These are phyloP conservation scores for Sparus aurata DNA, from an alignment of 2,797 vertebrate genomes.

Conservation along the genomic window DNA sequence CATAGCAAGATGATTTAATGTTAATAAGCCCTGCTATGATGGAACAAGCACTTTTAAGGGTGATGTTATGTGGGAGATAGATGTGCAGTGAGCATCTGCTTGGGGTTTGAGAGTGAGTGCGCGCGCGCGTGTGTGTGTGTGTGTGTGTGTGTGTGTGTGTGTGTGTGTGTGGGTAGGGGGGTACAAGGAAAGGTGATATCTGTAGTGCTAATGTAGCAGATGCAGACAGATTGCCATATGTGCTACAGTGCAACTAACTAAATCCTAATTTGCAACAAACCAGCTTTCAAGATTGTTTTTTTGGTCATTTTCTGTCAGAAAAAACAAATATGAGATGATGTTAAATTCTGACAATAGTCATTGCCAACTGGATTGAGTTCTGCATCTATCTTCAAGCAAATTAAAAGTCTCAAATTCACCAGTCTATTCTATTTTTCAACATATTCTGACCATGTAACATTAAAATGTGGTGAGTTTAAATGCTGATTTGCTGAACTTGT, in stretches of 20 bases:
- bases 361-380: conserved; percentile 8
- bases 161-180: conserved; percentile 19
- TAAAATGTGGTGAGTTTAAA: not conserved
- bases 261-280: conserved; percentile 49
- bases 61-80: conserved; percentile 72
- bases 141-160: not conserved
- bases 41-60: conserved; percentile 69
- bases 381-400: conserved; percentile 17
- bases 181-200: conserved; percentile 56
- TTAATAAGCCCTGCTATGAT: conserved; percentile 68
- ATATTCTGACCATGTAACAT: not conserved
- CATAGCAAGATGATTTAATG: conserved; percentile 68
- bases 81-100: conserved; percentile 68
- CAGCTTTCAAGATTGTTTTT: conserved; percentile 10
- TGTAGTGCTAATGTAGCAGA: conserved; percentile 57
- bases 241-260: conserved; percentile 26
- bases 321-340: not conserved
- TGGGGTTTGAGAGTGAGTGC: conserved; percentile 10
- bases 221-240: conserved; percentile 48
- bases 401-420: not conserved
- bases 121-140: conserved; percentile 9
- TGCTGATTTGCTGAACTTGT: conserved; percentile 25
- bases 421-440: not conserved
- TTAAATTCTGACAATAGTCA: conserved; percentile 19
- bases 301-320: conserved; percentile 15